phyloP scores from a whole-genome alignment of 2,113 vertebrate genomes.

The Cephalopterus ornatus region DNA sequence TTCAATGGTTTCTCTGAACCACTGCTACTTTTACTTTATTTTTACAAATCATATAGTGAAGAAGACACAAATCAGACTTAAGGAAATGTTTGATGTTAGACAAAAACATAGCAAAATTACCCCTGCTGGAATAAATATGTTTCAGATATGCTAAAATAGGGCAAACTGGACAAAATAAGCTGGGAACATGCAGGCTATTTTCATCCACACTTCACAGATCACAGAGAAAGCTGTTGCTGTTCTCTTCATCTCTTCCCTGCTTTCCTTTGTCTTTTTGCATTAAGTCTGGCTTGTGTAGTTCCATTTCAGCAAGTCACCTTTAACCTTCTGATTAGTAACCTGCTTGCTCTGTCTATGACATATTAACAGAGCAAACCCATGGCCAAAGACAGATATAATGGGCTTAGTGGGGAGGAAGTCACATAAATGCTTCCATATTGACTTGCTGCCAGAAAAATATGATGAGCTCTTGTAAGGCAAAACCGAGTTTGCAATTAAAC shows the following conservation, averaged over 20 bases:
- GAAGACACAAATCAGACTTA: not conserved
- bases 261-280: conserved; percentile 1
- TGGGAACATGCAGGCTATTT: not conserved
- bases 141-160: not conserved
- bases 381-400: not conserved
- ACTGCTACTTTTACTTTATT: not conserved
- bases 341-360: not conserved
- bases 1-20: not conserved
- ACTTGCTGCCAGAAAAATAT: not conserved
- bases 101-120: not conserved
- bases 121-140: not conserved
- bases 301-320: conserved; percentile 4
- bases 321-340: not conserved
- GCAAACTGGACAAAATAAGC: not conserved
- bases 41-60: not conserved
- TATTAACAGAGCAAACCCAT: not conserved
- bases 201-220: not conserved
- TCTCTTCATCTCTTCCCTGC: not conserved
- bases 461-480: not conserved
- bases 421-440: not conserved
- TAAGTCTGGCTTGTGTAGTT: not conserved
- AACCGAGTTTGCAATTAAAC: not conserved
- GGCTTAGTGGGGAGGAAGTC: not conserved
- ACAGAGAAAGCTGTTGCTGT: not conserved
- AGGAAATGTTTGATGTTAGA: not conserved